Percentiles rank a stretch among this genome's conserved stretches.
Conservation (phyloP, 2,113 vertebrate genomes). For the Alethe diademata region DNA sequence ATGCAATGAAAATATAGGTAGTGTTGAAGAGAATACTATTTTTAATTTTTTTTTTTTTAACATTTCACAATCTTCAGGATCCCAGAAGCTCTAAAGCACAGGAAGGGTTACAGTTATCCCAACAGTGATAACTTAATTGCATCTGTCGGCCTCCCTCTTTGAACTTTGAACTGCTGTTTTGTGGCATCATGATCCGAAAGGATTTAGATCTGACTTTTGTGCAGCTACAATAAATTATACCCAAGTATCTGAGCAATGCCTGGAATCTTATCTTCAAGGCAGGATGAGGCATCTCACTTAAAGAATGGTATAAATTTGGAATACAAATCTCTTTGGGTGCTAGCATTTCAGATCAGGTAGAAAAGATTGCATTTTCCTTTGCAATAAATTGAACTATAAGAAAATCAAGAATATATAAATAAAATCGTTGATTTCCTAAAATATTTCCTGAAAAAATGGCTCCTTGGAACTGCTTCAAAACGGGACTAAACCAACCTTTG, state of each 20-base stretch:
- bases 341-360: not conserved
- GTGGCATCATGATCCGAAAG: conserved; percentile 67
- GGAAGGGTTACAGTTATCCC: conserved; percentile 58
- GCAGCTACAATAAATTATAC: conserved; percentile 79
- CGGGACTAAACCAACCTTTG: not conserved
- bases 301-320: conserved; percentile 59
- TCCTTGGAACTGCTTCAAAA: not conserved
- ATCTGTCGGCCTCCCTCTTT: conserved; percentile 71
- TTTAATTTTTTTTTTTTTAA: not conserved
- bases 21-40: not conserved
- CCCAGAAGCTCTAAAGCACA: conserved; percentile 38
- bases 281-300: conserved; percentile 51
- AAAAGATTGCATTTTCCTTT: not conserved
- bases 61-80: conserved; percentile 48
- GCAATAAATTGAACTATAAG: not conserved
- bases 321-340: conserved; percentile 37
- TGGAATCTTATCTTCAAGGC: conserved; percentile 79
- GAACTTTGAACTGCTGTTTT: conserved; percentile 74
- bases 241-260: conserved; percentile 77
- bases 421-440: not conserved
- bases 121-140: conserved; percentile 74
- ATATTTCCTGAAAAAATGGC: not conserved
- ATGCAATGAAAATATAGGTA: conserved; percentile 71
- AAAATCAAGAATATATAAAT: not conserved
- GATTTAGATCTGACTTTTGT: conserved; percentile 77